A percentile compares a stretch with the other conserved stretches of the same genome.
These are phyloP conservation scores for Corythornis madagascariensis DNA, from an alignment of 2,113 vertebrate species.

Conservation along the genomic window DNA sequence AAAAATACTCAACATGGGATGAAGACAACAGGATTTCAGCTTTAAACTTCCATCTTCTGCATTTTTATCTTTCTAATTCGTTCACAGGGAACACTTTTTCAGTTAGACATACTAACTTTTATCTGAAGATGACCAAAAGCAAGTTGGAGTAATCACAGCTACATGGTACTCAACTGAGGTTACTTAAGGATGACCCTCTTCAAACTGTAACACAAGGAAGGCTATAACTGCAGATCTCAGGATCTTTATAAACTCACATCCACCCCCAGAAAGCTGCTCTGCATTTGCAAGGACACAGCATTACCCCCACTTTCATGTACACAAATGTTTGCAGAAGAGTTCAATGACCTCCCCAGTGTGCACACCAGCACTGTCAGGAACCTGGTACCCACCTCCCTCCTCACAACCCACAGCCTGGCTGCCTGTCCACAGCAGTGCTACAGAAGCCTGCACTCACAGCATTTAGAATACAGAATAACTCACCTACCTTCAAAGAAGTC, in stretches of 20 bases:
- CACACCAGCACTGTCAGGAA: neutral
- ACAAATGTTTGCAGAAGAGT: neutral
- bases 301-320: neutral
- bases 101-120: neutral
- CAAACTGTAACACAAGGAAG: neutral
- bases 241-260: neutral
- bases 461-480: neutral
- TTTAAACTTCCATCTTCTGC: neutral
- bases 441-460: neutral
- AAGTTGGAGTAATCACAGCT: neutral
- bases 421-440: neutral
- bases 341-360: neutral
- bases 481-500: neutral
- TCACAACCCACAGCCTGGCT: neutral
- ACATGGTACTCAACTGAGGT: accelerated
- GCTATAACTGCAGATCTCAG: neutral
- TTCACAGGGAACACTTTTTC: neutral
- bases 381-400: neutral
- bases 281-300: neutral
- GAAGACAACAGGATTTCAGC: neutral
- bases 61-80: neutral
- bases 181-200: neutral
- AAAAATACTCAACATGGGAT: neutral
- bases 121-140: neutral
- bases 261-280: neutral